phyloP scores from a whole-genome alignment of 2,888 invertebrate species.

The Portevinia maculata region DNA sequence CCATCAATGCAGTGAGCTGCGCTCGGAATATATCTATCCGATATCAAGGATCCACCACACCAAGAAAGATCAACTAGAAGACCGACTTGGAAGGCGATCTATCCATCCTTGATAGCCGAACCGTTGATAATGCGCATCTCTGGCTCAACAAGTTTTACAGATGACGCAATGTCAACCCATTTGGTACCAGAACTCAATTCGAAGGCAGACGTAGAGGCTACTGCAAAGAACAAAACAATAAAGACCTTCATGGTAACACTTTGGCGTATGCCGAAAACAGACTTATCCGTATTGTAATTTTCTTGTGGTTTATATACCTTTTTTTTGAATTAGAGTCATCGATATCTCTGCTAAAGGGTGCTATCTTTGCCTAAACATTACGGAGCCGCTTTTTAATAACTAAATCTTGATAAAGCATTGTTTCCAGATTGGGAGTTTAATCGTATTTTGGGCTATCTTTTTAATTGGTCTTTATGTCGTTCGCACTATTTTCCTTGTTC shows the following conservation, averaged over 20 bases:
- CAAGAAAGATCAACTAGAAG: slow-evolving; percentile 28
- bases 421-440: too few species aligned
- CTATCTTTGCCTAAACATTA: too few species aligned
- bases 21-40: slow-evolving; percentile 75
- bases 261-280: too few species aligned
- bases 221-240: slow-evolving; percentile 77
- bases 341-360: too few species aligned
- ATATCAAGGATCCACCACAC: slow-evolving; percentile 34
- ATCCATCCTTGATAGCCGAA: neutral
- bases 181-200: slow-evolving; percentile 52
- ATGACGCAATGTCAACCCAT: slow-evolving; percentile 72
- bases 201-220: slow-evolving; percentile 75
- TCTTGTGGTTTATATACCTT: too few species aligned
- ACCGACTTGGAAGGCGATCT: slow-evolving; percentile 49
- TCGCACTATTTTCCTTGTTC: too few species aligned
- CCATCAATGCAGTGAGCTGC: slow-evolving; percentile 77
- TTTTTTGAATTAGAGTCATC: too few species aligned
- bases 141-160: slow-evolving; percentile 77
- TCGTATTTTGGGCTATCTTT: too few species aligned
- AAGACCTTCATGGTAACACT: slow-evolving; percentile 59
- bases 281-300: too few species aligned
- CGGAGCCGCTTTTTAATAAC: too few species aligned
- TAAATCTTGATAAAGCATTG: too few species aligned
- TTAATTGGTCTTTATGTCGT: too few species aligned
- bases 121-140: slow-evolving; percentile 50